Conservation (phyloP, 2,113 vertebrate genomes). For the Strix uralensis region DNA sequence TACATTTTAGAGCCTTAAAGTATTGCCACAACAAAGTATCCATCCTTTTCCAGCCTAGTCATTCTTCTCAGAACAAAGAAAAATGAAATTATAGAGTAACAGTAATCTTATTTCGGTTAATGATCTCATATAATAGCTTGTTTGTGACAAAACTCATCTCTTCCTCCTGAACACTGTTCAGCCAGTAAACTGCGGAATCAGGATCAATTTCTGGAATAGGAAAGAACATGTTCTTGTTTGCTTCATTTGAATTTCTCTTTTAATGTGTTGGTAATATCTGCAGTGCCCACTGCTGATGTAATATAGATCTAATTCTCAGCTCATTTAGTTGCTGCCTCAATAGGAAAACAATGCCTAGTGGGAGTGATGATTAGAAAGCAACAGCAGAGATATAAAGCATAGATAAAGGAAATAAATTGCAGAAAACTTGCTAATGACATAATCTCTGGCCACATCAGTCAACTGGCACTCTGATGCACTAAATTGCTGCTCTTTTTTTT, state of each 20-base stretch:
- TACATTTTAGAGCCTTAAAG: not conserved
- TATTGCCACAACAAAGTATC: not conserved
- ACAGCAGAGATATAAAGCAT: constrained; percentile 17
- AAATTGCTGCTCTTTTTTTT: not conserved
- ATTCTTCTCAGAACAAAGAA: not conserved
- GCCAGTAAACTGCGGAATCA: not conserved
- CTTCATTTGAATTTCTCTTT: constrained; percentile 57
- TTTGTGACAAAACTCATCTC: not conserved
- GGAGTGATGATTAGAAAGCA: constrained; percentile 71
- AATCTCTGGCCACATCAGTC: constrained; percentile 37
- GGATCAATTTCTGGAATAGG: constrained; percentile 24
- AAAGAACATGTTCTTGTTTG: constrained; percentile 36
- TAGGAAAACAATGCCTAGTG: constrained; percentile 60
- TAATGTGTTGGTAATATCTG: constrained; percentile 64
- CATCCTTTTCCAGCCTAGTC: not conserved
- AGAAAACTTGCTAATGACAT: constrained; percentile 23
- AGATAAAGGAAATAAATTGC: constrained; percentile 46
- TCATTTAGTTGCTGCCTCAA: constrained; percentile 62
- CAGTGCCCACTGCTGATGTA: constrained; percentile 53
- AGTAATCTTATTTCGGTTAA: constrained; percentile 4
- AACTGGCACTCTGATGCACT: constrained; percentile 4
- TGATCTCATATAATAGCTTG: not conserved
- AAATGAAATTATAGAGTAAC: not conserved
- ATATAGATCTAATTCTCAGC: constrained; percentile 64
- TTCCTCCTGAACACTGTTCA: not conserved